phyloP scores from a whole-genome alignment of 2,113 vertebrate genomes.

The Odobenus rosmarus region DNA sequence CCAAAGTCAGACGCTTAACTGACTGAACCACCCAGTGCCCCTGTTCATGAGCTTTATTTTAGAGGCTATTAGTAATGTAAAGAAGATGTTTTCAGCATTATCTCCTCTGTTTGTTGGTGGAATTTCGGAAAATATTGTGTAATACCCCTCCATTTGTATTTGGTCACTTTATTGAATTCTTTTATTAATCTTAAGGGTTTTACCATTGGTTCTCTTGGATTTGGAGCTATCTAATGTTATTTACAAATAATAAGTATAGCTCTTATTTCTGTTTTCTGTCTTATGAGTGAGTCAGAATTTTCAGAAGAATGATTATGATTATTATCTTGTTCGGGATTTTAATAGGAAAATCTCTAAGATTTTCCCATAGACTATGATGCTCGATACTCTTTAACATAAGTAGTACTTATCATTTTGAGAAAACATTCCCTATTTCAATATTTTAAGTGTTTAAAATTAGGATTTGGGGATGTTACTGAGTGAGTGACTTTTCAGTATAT shows the following conservation, averaged over 20 bases:
- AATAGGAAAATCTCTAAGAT: neutral
- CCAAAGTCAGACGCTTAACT: neutral
- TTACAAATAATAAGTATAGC: neutral
- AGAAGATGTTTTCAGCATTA: neutral
- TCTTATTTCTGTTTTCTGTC: neutral
- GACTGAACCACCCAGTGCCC: neutral
- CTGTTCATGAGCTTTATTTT: neutral
- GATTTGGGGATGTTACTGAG: neutral
- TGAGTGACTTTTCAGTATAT: neutral
- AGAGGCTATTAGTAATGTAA: neutral
- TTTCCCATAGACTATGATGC: neutral
- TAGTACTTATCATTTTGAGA: neutral
- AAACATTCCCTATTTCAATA: neutral
- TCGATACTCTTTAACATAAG: neutral
- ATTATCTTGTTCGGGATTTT: conserved; percentile 22
- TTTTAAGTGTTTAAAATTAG: conserved; percentile 3
- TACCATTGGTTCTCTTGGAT: neutral
- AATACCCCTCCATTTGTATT: neutral
- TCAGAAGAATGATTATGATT: conserved; percentile 2
- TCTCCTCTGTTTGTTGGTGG: neutral
- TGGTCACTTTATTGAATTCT: conserved; percentile 2
- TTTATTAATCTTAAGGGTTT: neutral
- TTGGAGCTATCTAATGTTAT: neutral
- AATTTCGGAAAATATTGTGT: neutral
- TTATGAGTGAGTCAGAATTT: neutral